Percentiles rank a stretch among this genome's conserved stretches.
Conservation (phyloP, 1,140 invertebrate genomes). For the Conopomorpha cramerella region DNA sequence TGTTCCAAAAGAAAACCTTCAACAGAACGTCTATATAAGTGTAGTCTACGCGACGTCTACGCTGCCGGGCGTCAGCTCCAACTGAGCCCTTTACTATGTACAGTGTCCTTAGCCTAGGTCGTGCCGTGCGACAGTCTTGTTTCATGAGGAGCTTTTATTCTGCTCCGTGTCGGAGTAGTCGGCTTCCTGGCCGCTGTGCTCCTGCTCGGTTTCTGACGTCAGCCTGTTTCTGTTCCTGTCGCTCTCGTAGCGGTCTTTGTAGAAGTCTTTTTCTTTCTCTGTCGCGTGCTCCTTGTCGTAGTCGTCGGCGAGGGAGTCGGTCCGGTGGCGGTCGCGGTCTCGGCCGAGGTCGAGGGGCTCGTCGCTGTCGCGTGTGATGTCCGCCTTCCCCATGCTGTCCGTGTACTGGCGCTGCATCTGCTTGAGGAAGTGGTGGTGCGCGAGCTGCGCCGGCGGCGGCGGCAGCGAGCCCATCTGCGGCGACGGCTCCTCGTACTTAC, state of each 20-base stretch:
- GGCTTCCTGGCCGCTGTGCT: conserved; percentile 39
- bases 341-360: conserved; percentile 53
- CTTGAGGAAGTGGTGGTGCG: conserved; percentile 63
- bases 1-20: conserved; percentile 34
- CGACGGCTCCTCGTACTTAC: conserved; percentile 51
- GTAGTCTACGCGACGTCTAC: too few relatives aligned
- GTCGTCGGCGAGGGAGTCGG: conserved; percentile 32
- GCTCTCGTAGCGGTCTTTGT: conserved; percentile 37
- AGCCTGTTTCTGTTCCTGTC: conserved; percentile 26
- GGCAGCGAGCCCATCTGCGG: conserved; percentile 51
- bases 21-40: conserved; percentile 34
- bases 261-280: conserved; percentile 39
- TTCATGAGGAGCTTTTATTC: conserved; percentile 40
- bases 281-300: conserved; percentile 24
- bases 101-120: too few relatives aligned
- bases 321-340: conserved; percentile 42
- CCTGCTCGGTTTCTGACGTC: conserved; percentile 31
- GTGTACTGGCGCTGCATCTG: conserved; percentile 64
- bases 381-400: conserved; percentile 37
- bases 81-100: too few relatives aligned
- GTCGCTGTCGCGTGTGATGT: conserved; percentile 45
- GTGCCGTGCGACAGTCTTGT: conserved; percentile 11
- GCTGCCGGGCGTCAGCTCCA: too few relatives aligned
- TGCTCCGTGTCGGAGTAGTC: conserved; percentile 53
- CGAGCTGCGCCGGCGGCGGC: conserved; percentile 44